Base-by-base conservation (phyloP, 2,797 vertebrate species). In the Netta rufina region DNA sequence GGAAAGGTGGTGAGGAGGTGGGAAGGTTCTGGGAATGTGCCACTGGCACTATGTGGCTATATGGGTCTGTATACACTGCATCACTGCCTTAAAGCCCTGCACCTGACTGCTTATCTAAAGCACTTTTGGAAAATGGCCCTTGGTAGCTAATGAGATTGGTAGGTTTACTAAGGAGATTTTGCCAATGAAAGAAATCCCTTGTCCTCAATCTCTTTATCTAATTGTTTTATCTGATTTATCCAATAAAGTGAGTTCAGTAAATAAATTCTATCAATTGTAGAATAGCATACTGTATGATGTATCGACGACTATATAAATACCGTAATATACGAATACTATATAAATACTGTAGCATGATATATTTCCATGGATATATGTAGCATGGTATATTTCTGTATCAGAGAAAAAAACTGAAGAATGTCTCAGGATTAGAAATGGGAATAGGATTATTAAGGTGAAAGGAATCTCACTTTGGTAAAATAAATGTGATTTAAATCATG, bases 191-290 rank as follows among this genome's bases (percentile, higher is more conserved):
- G 15, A 64, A 62, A 73, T 80, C 11, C 10, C 30, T 54, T 95
- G 51, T 53, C 24, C 74, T 92, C 66, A 86, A 73, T 79, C 79
- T 64, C 60, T 90, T 51, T 51, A 51, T 51, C 24, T 51, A 51
- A 51, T 51, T 25, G 49, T 25, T 51, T 51, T 51, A 49, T 49
- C 47, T 77, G 61, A 85, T 88, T 94, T 90, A 38, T 76, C 93
- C 83, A n/a, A 30, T 84, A 92, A 95, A 78, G 32, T 69, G 16
- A 87, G 57, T 89, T 77, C 12, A 51, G 24, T 66, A 45, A 75
- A 91, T 84, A 60, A 72, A 78, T 95, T 53, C 56, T 25, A n/a
- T 87, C 88, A 41, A 27, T 41, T 96, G 79, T 74, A 95, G 69
- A 65, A 82, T 11, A 87, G 60, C 8, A 41, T 86, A 60, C 30